Evolutionary conservation across 2,113 vertebrate genomes (phyloP), one percentile per base, ranked within the genome.

Genomic region (Tiliqua scincoides): DNA sequence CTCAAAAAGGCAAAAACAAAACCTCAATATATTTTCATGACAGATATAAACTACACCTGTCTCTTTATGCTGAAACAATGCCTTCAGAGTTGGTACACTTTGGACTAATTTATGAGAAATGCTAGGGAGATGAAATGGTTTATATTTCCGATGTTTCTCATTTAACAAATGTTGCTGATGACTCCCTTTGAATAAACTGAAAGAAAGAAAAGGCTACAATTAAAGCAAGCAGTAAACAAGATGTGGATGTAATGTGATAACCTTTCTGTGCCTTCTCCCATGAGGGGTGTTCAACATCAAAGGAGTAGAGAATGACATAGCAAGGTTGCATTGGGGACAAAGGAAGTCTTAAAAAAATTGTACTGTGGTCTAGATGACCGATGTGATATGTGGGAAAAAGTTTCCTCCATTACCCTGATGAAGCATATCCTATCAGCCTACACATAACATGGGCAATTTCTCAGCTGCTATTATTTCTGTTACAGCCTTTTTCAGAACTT

Each of bases 171-270:
- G 70, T 15, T 73, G 5, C 20, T 72, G 80, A 32, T 93, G 90
- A n/a, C 14, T 77, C 37, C 93, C 92, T 91, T 95, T 93, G 94
- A 91, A 93, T 52, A 88, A 8, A 80, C 97, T 97, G 75, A 89
- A 91, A 21, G 83, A 43, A 89, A 91, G 15, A 85, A 14, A 67
- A 86, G 70, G 87, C 62, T 89, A 70, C 15, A 78, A 52, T 35
- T 84, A 81, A 92, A 86, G 78, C 25, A 87, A 92, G 77, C 93
- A 14, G 30, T 57, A 85, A 87, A 92, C 86, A 27, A 62, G 0
- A 67, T 15, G 43, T 48, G 43, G 43, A 48, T 48, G 43, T 48
- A 4, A 48, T 48, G 43, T 48, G 43, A 8, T 48, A 4, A 4
- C 43, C 43, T 48, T 48, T 4, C 43, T 48, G 43, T 8, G 43